Conservation (phyloP, 2,888 invertebrate genomes). For the Drosophila barbarae region DNA sequence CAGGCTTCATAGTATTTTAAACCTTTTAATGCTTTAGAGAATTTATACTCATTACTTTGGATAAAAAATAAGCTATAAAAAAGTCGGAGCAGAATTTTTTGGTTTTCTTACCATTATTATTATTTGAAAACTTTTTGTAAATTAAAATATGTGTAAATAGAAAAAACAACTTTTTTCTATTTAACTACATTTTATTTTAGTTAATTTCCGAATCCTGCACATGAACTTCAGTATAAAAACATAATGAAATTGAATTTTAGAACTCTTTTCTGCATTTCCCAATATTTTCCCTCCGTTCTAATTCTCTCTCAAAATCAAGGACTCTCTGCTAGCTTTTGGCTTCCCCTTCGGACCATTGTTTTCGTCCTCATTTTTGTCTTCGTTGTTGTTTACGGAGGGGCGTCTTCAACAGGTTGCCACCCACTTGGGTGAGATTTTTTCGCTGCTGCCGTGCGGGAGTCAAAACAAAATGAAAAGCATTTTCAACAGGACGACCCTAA, state of each 20-base stretch:
- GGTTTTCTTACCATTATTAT: too few relatives aligned
- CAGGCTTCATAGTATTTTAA: background rate
- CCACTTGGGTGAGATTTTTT: slow-evolving; percentile 35
- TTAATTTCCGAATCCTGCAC: background rate
- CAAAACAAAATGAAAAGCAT: slow-evolving; percentile 58
- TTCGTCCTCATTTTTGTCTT: slow-evolving; percentile 10
- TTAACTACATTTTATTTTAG: too few relatives aligned
- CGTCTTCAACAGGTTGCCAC: slow-evolving; percentile 73
- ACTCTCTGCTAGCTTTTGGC: slow-evolving; percentile 2
- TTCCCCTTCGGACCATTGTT: slow-evolving; percentile 12
- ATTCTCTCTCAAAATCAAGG: background rate
- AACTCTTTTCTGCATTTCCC: slow-evolving; percentile 19
- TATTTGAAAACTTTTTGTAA: too few relatives aligned
- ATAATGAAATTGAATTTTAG: background rate
- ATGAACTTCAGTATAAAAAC: background rate
- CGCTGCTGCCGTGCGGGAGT: slow-evolving; percentile 33
- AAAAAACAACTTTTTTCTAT: too few relatives aligned
- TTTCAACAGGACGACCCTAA: slow-evolving; percentile 42
- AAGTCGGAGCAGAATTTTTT: background rate
- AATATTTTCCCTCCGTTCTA: background rate
- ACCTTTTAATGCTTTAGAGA: background rate
- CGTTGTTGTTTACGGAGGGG: slow-evolving; percentile 55
- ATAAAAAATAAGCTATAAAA: background rate
- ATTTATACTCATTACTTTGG: background rate
- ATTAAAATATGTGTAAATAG: too few relatives aligned